A percentile compares a stretch with the other conserved stretches of the same genome.
Conservation (phyloP, 2,113 vertebrate genomes). For the Corvus cornix region DNA sequence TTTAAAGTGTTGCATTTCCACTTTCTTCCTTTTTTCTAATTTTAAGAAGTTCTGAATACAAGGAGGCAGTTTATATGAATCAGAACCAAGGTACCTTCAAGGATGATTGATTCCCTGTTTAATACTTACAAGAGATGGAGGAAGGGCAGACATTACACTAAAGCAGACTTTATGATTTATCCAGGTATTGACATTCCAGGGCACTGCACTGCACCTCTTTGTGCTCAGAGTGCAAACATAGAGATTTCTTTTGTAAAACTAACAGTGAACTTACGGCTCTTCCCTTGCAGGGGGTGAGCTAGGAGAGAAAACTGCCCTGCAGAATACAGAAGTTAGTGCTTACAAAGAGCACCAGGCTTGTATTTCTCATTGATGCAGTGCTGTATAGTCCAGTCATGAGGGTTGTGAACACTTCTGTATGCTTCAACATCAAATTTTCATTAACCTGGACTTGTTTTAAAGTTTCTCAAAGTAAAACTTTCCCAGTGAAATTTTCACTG, state of each 20-base stretch:
- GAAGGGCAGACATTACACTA: not conserved
- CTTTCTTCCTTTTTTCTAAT: not conserved
- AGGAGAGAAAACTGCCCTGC: not conserved
- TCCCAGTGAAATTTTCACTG: not conserved
- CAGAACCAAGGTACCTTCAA: not conserved
- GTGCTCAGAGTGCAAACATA: accelerated
- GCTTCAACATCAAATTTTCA: not conserved
- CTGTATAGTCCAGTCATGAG: not conserved
- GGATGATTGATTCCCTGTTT: not conserved
- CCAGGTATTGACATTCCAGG: not conserved
- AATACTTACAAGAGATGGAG: not conserved
- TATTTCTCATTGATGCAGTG: not conserved
- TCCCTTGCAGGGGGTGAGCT: not conserved
- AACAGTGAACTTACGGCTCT: not conserved
- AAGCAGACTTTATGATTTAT: not conserved
- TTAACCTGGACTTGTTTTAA: not conserved
- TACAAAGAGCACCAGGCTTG: not conserved
- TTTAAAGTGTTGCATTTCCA: not conserved
- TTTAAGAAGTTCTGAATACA: not conserved
- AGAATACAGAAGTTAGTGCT: not conserved
- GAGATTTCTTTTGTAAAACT: not conserved
- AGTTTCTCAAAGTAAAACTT: not conserved
- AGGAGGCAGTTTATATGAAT: not conserved
- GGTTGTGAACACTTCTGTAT: not conserved
- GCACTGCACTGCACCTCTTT: not conserved